Percentiles rank a stretch among this genome's conserved stretches.
Conservation (phyloP, 2,888 invertebrate species). For the Beris morrisii region DNA sequence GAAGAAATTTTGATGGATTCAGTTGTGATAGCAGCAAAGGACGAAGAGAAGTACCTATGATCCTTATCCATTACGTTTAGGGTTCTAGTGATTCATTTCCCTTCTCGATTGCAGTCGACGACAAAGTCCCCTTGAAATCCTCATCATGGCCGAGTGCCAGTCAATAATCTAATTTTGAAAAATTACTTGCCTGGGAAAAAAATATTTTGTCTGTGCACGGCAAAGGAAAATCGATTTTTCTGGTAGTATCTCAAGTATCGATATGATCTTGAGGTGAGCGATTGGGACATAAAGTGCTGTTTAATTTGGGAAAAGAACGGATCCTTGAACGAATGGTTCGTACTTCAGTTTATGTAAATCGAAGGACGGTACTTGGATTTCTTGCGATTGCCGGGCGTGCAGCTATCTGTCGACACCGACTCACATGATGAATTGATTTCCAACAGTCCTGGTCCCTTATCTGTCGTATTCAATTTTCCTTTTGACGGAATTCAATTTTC, state of each 20-base stretch:
- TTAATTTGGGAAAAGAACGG: conserved; percentile 4
- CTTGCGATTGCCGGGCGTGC: not conserved
- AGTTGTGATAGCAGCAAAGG: conserved; percentile 10
- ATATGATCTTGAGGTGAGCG: conserved; percentile 20
- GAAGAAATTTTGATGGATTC: conserved; percentile 26
- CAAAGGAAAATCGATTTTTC: no score
- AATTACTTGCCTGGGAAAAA: conserved; percentile 22
- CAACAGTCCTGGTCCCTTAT: not conserved
- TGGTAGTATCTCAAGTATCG: conserved; percentile 5
- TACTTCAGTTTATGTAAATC: conserved; percentile 19
- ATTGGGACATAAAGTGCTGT: conserved; percentile 12
- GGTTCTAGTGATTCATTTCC: not conserved
- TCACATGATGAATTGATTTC: conserved; percentile 35
- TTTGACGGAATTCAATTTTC: conserved; percentile 30
- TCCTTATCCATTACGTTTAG: not conserved
- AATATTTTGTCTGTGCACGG: not conserved
- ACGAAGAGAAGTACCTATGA: conserved; percentile 4
- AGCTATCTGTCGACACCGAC: conserved; percentile 23
- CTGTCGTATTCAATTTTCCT: conserved; percentile 20
- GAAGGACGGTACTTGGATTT: not conserved
- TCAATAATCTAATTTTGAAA: conserved; percentile 33
- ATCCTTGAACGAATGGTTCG: conserved; percentile 1
- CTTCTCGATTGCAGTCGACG: not conserved
- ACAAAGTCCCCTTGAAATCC: conserved; percentile 5
- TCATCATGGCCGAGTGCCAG: conserved; percentile 20